Evolutionary conservation across 2,797 vertebrate species (phyloP), one percentile per base, ranked within the genome.

Genomic region (Triplophysa yarkandensis): DNA sequence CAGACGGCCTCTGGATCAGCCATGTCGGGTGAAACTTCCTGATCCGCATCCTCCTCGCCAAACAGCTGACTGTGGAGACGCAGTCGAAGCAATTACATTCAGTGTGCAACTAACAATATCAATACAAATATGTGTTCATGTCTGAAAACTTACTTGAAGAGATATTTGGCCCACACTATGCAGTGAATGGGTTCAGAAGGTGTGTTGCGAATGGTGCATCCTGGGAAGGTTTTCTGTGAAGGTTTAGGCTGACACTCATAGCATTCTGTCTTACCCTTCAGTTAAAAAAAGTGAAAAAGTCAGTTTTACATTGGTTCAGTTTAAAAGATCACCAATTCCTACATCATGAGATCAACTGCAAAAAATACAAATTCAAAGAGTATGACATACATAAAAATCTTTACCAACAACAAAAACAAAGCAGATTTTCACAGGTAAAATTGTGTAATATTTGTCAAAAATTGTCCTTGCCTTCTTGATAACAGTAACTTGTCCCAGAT

Each of bases 91-190:
- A 2, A 13, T 52, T 28, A 16, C 9, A 28, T 41, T 6, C 1
- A 9, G 2, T 27, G 3, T 9, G 55, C 44, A 68, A 6, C 4
- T 3, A 1, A 3, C 6, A 27, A 16, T 16, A 27, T 13, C 19
- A 23, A 14, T 39, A 55, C 13, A 55, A 55, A 16, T 4, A 25
- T 6, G 11, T 28, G 1, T 16, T 30, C 23, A 17, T 17, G 23
- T 30, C 14, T 14, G 13, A 2, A 16, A 16, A 74, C 95, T 92
- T 91, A 99, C 97, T 99, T 99, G 89, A 98, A 99, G 83, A 99
- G 94, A 86, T 98, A 99, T 81, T 99, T 99, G 77, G 98, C 95
- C 97, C 97, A 99, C 55, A 99, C 98, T 4, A 99, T 99, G 89
- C 98, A 99, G 80, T 99, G 98, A 83, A 99, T 98, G 66, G 98